phyloP scores from a whole-genome alignment of 1,140 invertebrate species.

The Plutomurus gul region DNA sequence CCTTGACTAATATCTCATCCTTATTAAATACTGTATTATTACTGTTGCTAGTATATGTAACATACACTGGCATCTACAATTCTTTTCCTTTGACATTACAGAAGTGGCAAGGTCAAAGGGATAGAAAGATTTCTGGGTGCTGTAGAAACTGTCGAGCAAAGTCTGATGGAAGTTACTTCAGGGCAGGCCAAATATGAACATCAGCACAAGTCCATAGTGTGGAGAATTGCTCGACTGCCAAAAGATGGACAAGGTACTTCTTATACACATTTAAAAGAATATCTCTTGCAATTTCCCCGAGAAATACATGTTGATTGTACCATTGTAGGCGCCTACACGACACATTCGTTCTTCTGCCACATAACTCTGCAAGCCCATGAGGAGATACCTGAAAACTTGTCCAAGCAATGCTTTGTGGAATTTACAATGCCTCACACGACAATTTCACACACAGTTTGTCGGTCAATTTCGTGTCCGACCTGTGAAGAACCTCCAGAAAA shows the following conservation, averaged over 20 bases:
- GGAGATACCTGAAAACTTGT: conserved; percentile 90
- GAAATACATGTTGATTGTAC: neutral
- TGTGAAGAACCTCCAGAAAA: conserved; percentile 96
- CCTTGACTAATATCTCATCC: neutral
- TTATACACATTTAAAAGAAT: neutral
- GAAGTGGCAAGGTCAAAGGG: conserved; percentile 90
- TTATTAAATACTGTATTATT: neutral
- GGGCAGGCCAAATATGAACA: conserved; percentile 99
- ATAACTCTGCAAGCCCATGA: conserved; percentile 96
- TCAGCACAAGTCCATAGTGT: conserved; percentile 94
- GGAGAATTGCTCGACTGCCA: conserved; percentile 93
- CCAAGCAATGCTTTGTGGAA: conserved; percentile 86
- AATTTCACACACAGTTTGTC: conserved; percentile 92
- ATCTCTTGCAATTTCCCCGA: neutral
- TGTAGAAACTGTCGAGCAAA: conserved; percentile 86
- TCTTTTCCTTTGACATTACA: conserved; percentile 56
- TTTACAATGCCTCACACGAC: conserved; percentile 99
- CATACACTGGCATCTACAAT: neutral
- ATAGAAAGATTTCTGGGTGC: conserved; percentile 92
- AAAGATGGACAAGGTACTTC: conserved; percentile 92
- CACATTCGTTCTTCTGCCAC: conserved; percentile 88
- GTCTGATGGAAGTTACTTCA: conserved; percentile 95
- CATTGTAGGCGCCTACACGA: conserved; percentile 87
- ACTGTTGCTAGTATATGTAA: neutral
- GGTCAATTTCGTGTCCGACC: conserved; percentile 89